Percentiles rank a stretch among this genome's conserved stretches.
phyloP scores from a whole-genome alignment of 1,140 invertebrate genomes.

The Nomia melanderi region DNA sequence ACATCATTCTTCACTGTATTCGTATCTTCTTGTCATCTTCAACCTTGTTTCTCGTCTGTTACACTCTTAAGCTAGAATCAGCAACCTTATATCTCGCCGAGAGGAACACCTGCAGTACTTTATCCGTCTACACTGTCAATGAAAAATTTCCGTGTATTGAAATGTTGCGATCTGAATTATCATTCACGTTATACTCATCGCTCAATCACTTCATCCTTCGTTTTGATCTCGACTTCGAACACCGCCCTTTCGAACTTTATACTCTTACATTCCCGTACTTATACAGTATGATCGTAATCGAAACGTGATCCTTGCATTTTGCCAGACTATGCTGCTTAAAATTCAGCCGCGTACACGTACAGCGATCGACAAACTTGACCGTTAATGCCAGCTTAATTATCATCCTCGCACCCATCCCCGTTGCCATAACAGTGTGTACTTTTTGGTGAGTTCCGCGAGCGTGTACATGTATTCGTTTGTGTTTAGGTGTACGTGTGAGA shows the following conservation, averaged over 20 bases:
- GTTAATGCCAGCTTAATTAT: not conserved
- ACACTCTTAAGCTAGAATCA: no score
- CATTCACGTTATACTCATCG: not conserved
- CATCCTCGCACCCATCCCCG: not conserved
- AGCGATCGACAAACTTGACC: no score
- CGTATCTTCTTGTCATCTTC: constrained; percentile 6
- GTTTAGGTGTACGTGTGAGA: constrained; percentile 71
- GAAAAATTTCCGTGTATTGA: not conserved
- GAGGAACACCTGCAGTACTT: not conserved
- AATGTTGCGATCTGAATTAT: not conserved
- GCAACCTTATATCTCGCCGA: not conserved
- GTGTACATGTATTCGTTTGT: constrained; percentile 52
- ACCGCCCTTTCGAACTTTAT: not conserved
- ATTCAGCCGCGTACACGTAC: not conserved
- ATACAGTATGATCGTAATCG: not conserved
- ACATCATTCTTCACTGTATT: constrained; percentile 13
- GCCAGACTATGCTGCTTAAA: not conserved
- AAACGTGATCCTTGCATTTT: not conserved
- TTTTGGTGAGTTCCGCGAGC: constrained; percentile 34
- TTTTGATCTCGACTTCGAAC: not conserved
- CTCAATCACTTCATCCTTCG: not conserved
- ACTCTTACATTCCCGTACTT: not conserved
- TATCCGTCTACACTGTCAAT: not conserved
- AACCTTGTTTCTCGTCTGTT: constrained; percentile 1
- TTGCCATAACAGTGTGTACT: constrained; percentile 9